A percentile compares a stretch with the other conserved stretches of the same genome.
Conservation (phyloP, 2,888 invertebrate species). For the Oxycera nigricornis region DNA sequence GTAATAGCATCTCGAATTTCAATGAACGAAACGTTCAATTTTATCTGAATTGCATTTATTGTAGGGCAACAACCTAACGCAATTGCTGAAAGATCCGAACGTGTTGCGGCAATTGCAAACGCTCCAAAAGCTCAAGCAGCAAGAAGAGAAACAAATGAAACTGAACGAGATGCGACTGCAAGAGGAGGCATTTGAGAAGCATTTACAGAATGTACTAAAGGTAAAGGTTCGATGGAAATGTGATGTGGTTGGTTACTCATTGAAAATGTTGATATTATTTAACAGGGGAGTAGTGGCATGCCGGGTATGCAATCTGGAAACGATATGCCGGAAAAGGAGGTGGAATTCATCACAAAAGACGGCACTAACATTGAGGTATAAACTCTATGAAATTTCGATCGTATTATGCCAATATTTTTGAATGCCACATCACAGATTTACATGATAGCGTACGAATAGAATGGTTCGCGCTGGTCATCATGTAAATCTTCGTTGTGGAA, state of each 20-base stretch:
- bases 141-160: conserved; percentile 72
- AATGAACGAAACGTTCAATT: too few relatives aligned
- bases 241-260: conserved; percentile 5
- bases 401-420: neutral
- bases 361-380: conserved; percentile 63
- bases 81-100: conserved; percentile 79
- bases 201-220: conserved; percentile 76
- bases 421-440: neutral
- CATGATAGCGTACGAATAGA: neutral
- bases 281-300: conserved; percentile 39
- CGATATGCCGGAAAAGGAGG: conserved; percentile 69
- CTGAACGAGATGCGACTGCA: conserved; percentile 75
- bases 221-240: conserved; percentile 64
- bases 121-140: conserved; percentile 67
- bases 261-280: neutral
- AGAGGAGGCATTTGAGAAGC: conserved; percentile 78
- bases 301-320: conserved; percentile 60
- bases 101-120: conserved; percentile 89
- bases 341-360: conserved; percentile 70
- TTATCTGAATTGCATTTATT: neutral
- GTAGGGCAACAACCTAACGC: conserved; percentile 61
- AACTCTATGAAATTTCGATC: conserved; percentile 4
- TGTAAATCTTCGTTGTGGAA: neutral
- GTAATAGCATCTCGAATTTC: too few relatives aligned
- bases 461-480: neutral